Evolutionary conservation across 2,888 invertebrate species (phyloP).

Genomic region (Stenodema calcarata): DNA sequence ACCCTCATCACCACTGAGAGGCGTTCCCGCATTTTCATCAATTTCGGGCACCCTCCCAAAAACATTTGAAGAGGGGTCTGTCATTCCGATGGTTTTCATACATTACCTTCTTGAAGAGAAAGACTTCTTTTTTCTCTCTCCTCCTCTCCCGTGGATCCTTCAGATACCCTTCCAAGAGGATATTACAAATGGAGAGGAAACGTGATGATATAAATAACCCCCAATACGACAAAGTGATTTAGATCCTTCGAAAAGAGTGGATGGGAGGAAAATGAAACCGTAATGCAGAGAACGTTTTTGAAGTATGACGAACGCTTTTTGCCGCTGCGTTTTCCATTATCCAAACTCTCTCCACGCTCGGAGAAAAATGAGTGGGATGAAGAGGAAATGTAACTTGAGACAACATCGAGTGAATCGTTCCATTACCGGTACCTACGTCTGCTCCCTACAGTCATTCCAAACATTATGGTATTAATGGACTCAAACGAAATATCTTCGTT

Average conservation of each 20-base stretch:
- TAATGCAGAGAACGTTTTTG: not conserved
- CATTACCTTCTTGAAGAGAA: not conserved
- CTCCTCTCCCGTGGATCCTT: not conserved
- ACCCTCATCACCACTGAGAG: not conserved
- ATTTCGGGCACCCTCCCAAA: not conserved
- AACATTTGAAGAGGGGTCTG: not conserved
- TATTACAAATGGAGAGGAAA: constrained; percentile 26
- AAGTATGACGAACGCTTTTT: not conserved
- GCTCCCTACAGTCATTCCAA: not conserved
- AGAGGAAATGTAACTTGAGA: not conserved
- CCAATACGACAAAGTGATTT: not conserved
- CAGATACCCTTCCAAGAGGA: not conserved
- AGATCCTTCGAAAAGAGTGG: not conserved
- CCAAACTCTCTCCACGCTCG: not conserved
- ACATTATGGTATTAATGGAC: too few species aligned
- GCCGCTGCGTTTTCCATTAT: not conserved
- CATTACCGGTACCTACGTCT: not conserved
- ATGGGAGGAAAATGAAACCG: not conserved
- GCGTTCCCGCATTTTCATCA: not conserved
- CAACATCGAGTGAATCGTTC: not conserved
- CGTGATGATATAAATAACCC: not conserved
- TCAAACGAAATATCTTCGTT: too few species aligned
- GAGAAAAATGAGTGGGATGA: not conserved
- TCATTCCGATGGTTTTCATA: not conserved
- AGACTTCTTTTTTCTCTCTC: not conserved